Base-by-base conservation (phyloP, 1,140 invertebrate genomes). In the Charaxes varanes region DNA sequence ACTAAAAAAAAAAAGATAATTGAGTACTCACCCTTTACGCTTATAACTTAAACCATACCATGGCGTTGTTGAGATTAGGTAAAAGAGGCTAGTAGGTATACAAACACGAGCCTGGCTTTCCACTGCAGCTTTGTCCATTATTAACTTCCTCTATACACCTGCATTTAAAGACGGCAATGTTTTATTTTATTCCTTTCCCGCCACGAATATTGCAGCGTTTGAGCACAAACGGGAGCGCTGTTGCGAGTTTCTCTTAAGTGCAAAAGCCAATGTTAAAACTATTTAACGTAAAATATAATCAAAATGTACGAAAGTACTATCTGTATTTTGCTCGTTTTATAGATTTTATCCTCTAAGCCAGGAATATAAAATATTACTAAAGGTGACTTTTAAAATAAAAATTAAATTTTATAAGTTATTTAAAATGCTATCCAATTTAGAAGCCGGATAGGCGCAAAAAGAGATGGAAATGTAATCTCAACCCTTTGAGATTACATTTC, bases 121-220 rank as follows among this genome's bases (percentile, higher is more conserved):
- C 55, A 67, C 63, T 61, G 59, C 63, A 54, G 66, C 66, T 71
- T 67, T 78, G 64, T 70, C 71, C 69, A 77, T 78, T 78, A 78
- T 59, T 62, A 59, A 78, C 73, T 78, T 74, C 64, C 70, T 71
- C 65, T 69, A 71, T 78, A 64, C 67, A 68, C 66, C 61, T 72
- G 62, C 68, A 72, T 70, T 71, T 74, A 78, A 77, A 74, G 64
- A 72, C 59, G 56, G 51, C 44, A 48, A 64, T 56, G 53, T 71
- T 68, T 70, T 70, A 70, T 70, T 66, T 64, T 53, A 55, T 53
- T 58, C 41, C 46, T 51, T 48, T 50, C 36, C 17, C 37, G 49
- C 33, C 15, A 50, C 33, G 22, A 50, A 47, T 53, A 62, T 56
- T 52, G 43, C 34, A 40, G 49, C 24, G 49, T 52, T 50, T 44